A percentile compares a stretch with the other conserved stretches of the same genome.
These are phyloP conservation scores for Caenorhabditis japonica DNA, from an alignment of 2,888 invertebrate genomes.

Conservation along the genomic window DNA sequence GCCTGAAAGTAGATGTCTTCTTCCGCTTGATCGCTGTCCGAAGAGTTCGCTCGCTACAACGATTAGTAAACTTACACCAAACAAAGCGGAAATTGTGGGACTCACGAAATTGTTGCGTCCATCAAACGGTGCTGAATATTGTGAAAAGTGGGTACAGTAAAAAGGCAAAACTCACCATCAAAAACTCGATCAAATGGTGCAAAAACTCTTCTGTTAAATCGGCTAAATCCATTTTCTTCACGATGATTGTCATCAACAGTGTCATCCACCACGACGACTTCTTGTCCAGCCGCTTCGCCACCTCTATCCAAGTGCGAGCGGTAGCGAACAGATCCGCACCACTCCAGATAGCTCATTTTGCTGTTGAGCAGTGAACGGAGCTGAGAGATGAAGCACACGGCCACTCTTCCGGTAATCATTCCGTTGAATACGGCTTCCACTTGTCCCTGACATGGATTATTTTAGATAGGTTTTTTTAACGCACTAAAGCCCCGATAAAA, in stretches of 20 bases:
- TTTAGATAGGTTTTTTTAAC: background rate
- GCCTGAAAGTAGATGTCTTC: slow-evolving; percentile 47
- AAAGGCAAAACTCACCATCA: background rate
- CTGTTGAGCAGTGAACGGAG: slow-evolving; percentile 9
- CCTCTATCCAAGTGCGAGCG: slow-evolving; percentile 4
- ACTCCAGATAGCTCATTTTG: slow-evolving; percentile 13
- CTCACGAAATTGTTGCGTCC: slow-evolving; percentile 7
- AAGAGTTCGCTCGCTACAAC: slow-evolving; percentile 34
- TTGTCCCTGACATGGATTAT: slow-evolving; percentile 5
- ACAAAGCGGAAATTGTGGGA: background rate
- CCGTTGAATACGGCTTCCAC: slow-evolving; percentile 1
- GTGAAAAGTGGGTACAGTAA: too few species aligned
- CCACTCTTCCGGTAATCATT: background rate
- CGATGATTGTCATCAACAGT: slow-evolving; percentile 1
- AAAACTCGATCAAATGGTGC: slow-evolving; percentile 6
- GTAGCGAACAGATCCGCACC: slow-evolving; percentile 29
- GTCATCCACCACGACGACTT: slow-evolving; percentile 27
- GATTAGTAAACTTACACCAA: slow-evolving; percentile 6
- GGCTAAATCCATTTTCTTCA: background rate
- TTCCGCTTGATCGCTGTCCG: slow-evolving; percentile 40
- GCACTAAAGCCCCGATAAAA: background rate
- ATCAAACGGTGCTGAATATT: too few species aligned
- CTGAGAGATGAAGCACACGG: background rate
- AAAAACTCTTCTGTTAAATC: background rate
- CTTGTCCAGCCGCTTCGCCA: slow-evolving; percentile 8